phyloP scores from a whole-genome alignment of 2,888 invertebrate species.

The Leptopilina syphax region DNA sequence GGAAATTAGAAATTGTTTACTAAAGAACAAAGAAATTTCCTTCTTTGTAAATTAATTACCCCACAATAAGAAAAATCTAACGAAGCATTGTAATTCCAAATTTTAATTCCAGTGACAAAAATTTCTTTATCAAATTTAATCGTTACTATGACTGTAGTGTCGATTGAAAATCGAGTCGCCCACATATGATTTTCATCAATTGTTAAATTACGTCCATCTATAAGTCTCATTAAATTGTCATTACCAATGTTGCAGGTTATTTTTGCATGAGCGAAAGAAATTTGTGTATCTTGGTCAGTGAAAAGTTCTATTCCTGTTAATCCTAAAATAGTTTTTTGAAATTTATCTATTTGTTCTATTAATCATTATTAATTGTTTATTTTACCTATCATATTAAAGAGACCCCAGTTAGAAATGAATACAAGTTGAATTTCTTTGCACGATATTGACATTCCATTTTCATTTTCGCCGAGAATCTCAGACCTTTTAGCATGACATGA shows the following conservation, averaged over 20 bases:
- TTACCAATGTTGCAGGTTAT: constrained; percentile 59
- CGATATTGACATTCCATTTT: constrained; percentile 60
- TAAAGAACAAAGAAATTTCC: no score
- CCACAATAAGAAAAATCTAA: constrained; percentile 84
- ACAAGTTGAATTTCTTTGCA: constrained; percentile 78
- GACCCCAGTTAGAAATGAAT: constrained; percentile 83
- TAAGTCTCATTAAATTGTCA: constrained; percentile 79
- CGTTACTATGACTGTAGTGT: constrained; percentile 57
- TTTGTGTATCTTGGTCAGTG: constrained; percentile 56
- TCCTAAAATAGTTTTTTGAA: constrained; percentile 54
- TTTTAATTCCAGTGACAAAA: constrained; percentile 79
- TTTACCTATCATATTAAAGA: constrained; percentile 79
- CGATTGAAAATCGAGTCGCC: constrained; percentile 76
- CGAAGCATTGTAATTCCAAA: constrained; percentile 91
- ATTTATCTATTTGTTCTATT: no score
- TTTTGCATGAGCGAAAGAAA: constrained; percentile 57
- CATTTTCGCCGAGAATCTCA: constrained; percentile 35
- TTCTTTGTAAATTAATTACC: constrained; percentile 71
- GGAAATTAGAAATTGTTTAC: no score
- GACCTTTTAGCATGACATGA: background rate
- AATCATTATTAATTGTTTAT: background rate
- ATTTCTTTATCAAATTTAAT: constrained; percentile 63
- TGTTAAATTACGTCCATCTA: constrained; percentile 85
- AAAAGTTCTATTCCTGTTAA: constrained; percentile 67
- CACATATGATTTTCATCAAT: constrained; percentile 84